A percentile compares a stretch with the other conserved stretches of the same genome.
Evolutionary conservation across 2,888 invertebrate genomes (phyloP).

Genomic region (Sympetrum striolatum): DNA sequence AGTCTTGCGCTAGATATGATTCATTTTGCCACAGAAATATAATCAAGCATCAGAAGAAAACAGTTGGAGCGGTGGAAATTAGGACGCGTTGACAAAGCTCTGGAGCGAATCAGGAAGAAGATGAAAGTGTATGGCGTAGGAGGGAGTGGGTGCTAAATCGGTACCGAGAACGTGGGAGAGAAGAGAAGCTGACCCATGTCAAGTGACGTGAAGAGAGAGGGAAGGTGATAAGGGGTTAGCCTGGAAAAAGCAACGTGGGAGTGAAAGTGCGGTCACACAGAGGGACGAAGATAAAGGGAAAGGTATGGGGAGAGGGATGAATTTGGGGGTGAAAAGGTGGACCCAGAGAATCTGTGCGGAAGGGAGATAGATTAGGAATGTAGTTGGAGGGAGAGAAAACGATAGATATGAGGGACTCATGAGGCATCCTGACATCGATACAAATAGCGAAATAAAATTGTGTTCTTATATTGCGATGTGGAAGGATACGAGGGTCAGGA

Average conservation of each 20-base stretch:
- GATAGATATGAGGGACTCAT: not conserved
- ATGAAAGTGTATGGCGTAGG: not conserved
- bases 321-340: not conserved
- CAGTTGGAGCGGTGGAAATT: not conserved
- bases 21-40: too few species aligned
- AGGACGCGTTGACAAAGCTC: not conserved
- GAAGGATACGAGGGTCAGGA: too few species aligned
- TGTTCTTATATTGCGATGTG: too few species aligned
- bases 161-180: not conserved
- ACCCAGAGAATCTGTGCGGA: not conserved
- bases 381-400: not conserved
- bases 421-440: not conserved
- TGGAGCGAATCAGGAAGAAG: not conserved
- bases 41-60: not conserved
- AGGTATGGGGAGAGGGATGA: not conserved
- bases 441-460: too few species aligned
- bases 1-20: too few species aligned
- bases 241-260: not conserved
- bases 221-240: not conserved
- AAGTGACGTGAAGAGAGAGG: not conserved
- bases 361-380: not conserved
- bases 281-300: not conserved
- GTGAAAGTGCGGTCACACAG: not conserved
- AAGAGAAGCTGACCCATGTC: not conserved
- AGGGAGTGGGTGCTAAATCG: not conserved